Evolutionary conservation across 2,113 vertebrate genomes (phyloP).

Genomic region (Saimiri boliviensis): DNA sequence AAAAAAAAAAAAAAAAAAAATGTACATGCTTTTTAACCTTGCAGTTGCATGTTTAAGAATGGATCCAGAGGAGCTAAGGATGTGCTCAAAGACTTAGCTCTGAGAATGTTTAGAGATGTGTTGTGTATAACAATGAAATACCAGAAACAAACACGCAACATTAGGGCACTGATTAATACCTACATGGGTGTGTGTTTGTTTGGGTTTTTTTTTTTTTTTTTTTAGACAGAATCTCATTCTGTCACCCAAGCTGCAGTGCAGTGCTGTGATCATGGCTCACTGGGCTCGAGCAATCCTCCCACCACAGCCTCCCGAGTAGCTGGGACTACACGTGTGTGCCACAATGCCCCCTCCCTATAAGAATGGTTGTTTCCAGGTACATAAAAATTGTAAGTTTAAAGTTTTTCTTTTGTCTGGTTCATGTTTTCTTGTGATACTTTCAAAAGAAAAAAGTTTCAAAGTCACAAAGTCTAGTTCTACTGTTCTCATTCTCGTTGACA

Average conservation of each 20-base stretch:
- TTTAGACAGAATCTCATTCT: too few species aligned
- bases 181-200: background rate
- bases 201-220: too few species aligned
- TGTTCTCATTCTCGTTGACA: background rate
- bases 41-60: background rate
- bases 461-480: background rate
- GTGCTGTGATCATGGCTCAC: too few species aligned
- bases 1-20: too few species aligned
- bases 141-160: background rate
- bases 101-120: background rate
- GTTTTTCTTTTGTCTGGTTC: background rate
- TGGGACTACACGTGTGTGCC: too few species aligned
- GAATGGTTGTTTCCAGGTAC: background rate
- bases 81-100: background rate
- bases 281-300: too few species aligned
- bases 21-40: background rate
- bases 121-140: background rate
- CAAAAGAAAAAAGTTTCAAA: background rate
- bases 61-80: background rate
- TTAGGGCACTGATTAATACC: background rate
- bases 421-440: conserved; percentile 20
- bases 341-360: too few species aligned
- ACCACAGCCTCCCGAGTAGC: too few species aligned
- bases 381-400: background rate
- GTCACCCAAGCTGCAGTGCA: too few species aligned